phyloP scores from a whole-genome alignment of 2,113 vertebrate species.

The Aptenodytes forsteri region DNA sequence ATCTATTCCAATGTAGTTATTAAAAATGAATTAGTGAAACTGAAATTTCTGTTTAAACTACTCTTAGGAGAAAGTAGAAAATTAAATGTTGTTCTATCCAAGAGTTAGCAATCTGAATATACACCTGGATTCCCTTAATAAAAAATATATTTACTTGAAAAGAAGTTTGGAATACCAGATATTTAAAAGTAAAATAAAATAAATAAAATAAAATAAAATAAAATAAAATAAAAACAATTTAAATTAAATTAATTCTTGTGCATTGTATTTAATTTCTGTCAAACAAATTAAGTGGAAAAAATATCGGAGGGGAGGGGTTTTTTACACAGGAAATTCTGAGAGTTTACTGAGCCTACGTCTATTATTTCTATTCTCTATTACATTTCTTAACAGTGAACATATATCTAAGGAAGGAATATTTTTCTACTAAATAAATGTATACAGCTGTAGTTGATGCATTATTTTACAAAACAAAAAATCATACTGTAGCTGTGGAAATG shows the following conservation, averaged over 20 bases:
- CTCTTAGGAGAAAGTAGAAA: background rate
- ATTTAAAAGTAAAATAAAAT: background rate
- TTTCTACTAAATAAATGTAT: background rate
- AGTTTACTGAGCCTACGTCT: background rate
- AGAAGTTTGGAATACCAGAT: background rate
- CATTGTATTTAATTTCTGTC: background rate
- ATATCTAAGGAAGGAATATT: background rate
- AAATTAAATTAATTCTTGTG: background rate
- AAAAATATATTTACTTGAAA: background rate
- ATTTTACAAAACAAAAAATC: background rate
- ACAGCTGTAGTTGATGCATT: background rate
- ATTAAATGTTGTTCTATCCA: background rate
- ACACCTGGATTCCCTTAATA: fast-evolving
- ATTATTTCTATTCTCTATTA: background rate
- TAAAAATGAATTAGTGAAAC: background rate
- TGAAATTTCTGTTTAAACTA: background rate
- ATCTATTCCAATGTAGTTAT: background rate
- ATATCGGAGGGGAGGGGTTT: background rate
- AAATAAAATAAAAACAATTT: background rate
- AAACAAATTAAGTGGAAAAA: background rate
- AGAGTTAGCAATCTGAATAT: background rate
- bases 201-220: background rate
- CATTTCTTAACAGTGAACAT: background rate
- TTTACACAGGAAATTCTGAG: background rate
- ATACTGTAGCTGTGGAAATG: background rate